Evolutionary conservation across 1,140 invertebrate species (phyloP).

Genomic region (Papilio xuthus): DNA sequence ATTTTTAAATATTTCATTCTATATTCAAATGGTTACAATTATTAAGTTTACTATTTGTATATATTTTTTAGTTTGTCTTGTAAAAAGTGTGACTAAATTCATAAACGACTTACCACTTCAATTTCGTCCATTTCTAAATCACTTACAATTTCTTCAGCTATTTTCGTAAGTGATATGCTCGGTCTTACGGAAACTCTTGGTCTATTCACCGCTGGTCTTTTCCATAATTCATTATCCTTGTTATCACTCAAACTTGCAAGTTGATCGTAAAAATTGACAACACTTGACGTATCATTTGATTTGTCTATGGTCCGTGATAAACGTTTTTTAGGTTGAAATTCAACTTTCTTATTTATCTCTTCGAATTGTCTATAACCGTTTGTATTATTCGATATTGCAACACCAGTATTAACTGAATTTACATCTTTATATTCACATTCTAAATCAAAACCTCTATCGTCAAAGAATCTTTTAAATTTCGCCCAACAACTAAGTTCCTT

Average conservation of each 20-base stretch:
- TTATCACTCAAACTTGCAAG: constrained; percentile 66
- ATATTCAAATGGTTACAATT: neutral
- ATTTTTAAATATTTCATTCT: no score
- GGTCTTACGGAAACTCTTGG: constrained; percentile 70
- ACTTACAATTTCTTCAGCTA: constrained; percentile 60
- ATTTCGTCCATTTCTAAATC: constrained; percentile 60
- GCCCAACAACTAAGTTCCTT: constrained; percentile 68
- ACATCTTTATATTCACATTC: constrained; percentile 66
- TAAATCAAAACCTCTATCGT: constrained; percentile 74
- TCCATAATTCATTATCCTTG: constrained; percentile 58
- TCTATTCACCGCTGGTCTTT: constrained; percentile 48
- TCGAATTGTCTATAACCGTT: constrained; percentile 60
- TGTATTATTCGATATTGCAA: constrained; percentile 48
- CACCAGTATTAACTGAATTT: constrained; percentile 44
- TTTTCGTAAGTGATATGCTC: constrained; percentile 71
- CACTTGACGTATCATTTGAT: constrained; percentile 55
- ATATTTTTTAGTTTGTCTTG: neutral
- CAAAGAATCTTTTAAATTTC: constrained; percentile 71
- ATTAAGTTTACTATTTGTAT: no score
- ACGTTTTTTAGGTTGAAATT: constrained; percentile 50
- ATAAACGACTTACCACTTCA: constrained; percentile 59
- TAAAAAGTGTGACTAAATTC: neutral
- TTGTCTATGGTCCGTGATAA: constrained; percentile 43
- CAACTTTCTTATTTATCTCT: constrained; percentile 43
- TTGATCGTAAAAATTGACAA: constrained; percentile 74